Conservation (phyloP, 2,888 invertebrate species). For the Lepidocyrtoides sp. region DNA sequence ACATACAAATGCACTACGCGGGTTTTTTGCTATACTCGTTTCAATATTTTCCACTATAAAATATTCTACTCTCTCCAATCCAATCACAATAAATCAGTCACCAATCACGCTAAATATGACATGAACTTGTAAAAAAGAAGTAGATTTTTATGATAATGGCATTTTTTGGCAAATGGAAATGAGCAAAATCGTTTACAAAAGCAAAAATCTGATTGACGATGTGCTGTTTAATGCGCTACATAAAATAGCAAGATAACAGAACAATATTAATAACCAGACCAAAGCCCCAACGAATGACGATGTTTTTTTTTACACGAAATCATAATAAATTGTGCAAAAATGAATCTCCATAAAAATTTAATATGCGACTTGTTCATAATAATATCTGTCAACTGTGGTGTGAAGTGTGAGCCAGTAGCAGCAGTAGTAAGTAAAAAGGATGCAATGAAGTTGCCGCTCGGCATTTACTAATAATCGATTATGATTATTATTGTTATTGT, state of each 20-base stretch:
- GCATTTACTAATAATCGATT: conserved; percentile 35
- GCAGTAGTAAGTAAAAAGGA: not conserved
- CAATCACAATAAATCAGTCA: conserved; percentile 80
- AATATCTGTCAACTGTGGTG: conserved; percentile 50
- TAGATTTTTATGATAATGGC: conserved; percentile 11
- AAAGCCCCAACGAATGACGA: not conserved
- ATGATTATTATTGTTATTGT: conserved; percentile 38
- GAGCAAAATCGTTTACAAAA: not conserved
- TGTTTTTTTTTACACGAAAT: not conserved
- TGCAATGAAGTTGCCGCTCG: not conserved
- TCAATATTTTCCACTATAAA: conserved; percentile 1
- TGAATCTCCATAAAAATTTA: not conserved
- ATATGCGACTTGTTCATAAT: not conserved
- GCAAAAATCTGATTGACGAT: conserved; percentile 31
- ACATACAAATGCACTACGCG: not conserved
- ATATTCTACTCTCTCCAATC: conserved; percentile 65
- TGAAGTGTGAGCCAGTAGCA: conserved; percentile 32
- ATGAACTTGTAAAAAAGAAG: conserved; percentile 28
- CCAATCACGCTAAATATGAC: conserved; percentile 61
- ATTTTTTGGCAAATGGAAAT: conserved; percentile 34
- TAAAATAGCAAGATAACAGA: not conserved
- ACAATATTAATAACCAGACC: not conserved
- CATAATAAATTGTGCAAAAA: not conserved
- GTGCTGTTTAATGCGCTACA: not conserved
- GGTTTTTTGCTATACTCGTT: not conserved